Evolutionary conservation across 2,888 invertebrate genomes (phyloP), one percentile per base, ranked within the genome.

Genomic region (Drosophila anomelani): DNA sequence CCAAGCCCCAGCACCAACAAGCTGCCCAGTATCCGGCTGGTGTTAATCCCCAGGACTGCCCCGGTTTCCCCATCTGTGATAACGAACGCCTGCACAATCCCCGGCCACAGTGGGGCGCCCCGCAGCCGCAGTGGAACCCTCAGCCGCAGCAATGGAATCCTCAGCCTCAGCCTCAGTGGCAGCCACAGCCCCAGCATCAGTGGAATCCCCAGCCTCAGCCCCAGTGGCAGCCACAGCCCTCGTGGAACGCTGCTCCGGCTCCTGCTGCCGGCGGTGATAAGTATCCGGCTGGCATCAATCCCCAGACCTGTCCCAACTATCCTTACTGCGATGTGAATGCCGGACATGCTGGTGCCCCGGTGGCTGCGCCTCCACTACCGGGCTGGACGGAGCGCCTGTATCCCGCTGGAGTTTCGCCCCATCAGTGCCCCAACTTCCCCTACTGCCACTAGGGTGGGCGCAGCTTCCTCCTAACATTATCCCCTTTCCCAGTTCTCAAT

Each of bases 251-350:
- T n/a, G 86, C 90, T 39, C 89, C 89, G 36, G 85, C 91, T 23
- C 75, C 90, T 20, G 57, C 90, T 2, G 83, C 90, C 32, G 92
- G 90, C 38, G 92, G 90, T 58, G 92, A 92, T 62, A 93, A 92
- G 72, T 93, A 91, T 78, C 93, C 93, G 69, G 93, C 93, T 74
- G 93, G 93, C 68, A 91, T 93, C 26, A 92, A 91, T 79, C 93
- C 94, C 23, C 92, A 93, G 60, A 85, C 92, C 75, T 94, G 94
- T 85, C 93, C 94, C 82, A 94, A 94, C 90, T 94, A 94, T 90
- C 94, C 94, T 71, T 94, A 93, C 91, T 94, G 93, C 76, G 92
- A 92, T 88, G 92, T 91, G 64, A 90, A 91, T 75, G 92, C 89
- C 60, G 92, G 90, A 61, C 90, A 90, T 68, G 84, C 76, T n/a